A percentile compares a stretch with the other conserved stretches of the same genome.
Conservation (phyloP, 2,888 invertebrate genomes). For the Caenorhabditis auriculariae region DNA sequence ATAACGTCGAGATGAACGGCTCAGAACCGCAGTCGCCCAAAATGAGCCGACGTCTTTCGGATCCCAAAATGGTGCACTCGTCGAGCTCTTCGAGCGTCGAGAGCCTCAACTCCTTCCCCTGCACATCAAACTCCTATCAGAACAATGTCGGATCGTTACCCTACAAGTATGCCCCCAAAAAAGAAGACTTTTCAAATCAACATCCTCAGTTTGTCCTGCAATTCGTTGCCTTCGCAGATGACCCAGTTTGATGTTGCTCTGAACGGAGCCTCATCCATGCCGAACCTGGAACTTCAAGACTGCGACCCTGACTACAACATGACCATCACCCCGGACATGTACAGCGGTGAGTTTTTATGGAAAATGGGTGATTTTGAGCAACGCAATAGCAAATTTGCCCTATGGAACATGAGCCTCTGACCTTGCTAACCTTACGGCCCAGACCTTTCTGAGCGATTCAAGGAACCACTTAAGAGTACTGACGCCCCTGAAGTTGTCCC, state of each 20-base stretch:
- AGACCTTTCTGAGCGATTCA: too few relatives aligned
- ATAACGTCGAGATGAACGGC: too few relatives aligned
- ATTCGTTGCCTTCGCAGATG: conserved; percentile 39
- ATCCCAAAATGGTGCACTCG: conserved; percentile 39
- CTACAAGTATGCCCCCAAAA: conserved; percentile 21
- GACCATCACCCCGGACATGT: conserved; percentile 59
- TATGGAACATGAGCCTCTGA: too few relatives aligned
- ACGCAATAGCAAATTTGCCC: too few relatives aligned
- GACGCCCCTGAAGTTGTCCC: too few relatives aligned
- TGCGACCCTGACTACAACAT: conserved; percentile 60
- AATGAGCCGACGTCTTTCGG: conserved; percentile 22
- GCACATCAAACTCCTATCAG: conserved; percentile 23
- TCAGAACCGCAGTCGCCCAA: conserved; percentile 18
- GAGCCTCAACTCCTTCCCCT: conserved; percentile 21
- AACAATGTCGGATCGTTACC: conserved; percentile 21
- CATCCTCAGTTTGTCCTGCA: conserved; percentile 37
- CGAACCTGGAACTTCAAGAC: conserved; percentile 44
- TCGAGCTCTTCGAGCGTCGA: conserved; percentile 36
- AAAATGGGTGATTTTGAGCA: too few relatives aligned
- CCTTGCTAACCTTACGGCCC: too few relatives aligned
- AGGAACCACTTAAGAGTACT: too few relatives aligned
- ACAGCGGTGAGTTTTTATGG: conserved; percentile 32
- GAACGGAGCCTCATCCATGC: conserved; percentile 40
- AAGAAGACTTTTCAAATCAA: background rate
- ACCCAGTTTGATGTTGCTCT: conserved; percentile 32